Conservation (phyloP, 2,888 invertebrate genomes). For the Hedychridium roseum region DNA sequence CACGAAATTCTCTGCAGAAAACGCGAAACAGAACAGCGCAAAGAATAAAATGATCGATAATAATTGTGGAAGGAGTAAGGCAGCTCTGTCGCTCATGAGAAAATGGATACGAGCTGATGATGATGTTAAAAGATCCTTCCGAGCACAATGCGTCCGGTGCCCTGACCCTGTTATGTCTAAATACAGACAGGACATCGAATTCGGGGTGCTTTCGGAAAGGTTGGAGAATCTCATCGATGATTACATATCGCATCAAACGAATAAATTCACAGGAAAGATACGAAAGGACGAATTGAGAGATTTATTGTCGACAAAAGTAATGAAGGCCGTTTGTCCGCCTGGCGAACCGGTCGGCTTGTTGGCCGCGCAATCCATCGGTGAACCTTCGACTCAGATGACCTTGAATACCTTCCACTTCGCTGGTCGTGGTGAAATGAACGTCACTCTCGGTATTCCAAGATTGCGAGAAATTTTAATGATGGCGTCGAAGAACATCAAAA, state of each 20-base stretch:
- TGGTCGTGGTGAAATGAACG: constrained; percentile 99
- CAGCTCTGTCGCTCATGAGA: constrained; percentile 70
- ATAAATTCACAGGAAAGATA: constrained; percentile 16
- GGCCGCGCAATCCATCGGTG: constrained; percentile 98
- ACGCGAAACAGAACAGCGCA: constrained; percentile 41
- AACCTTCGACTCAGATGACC: constrained; percentile 99
- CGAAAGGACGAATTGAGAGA: constrained; percentile 68
- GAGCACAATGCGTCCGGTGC: constrained; percentile 65
- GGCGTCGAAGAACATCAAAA: constrained; percentile 91
- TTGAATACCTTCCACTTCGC: constrained; percentile 99
- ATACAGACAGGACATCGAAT: constrained; percentile 77
- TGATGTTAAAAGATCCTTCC: constrained; percentile 69
- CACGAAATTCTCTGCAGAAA: constrained; percentile 68
- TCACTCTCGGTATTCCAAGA: constrained; percentile 98
- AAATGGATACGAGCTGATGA: constrained; percentile 73
- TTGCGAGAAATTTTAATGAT: constrained; percentile 96
- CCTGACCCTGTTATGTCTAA: constrained; percentile 80
- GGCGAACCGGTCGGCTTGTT: constrained; percentile 97
- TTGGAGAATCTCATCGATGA: constrained; percentile 74
- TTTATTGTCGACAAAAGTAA: constrained; percentile 78
- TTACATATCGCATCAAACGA: constrained; percentile 65
- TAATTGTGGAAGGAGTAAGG: constrained; percentile 69
- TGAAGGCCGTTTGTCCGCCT: constrained; percentile 81
- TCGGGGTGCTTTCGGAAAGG: constrained; percentile 86
- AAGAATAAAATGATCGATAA: constrained; percentile 53